phyloP scores from a whole-genome alignment of 1,140 invertebrate species.

The Heliconius eleuchia region DNA sequence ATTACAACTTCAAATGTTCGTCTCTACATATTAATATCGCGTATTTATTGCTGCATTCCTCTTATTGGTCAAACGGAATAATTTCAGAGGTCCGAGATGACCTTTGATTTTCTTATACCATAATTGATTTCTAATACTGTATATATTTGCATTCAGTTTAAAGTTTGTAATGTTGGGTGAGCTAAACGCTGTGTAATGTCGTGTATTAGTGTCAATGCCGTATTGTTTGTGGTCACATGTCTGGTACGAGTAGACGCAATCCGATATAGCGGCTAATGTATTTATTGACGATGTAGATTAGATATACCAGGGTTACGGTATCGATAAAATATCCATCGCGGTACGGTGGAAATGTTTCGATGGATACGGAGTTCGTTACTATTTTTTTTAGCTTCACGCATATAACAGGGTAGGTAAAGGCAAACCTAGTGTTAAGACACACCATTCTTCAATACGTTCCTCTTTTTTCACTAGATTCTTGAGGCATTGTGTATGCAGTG shows the following conservation, averaged over 20 bases:
- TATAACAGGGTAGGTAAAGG: too few species aligned
- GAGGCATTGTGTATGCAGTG: background rate
- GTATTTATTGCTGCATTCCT: slow-evolving; percentile 39
- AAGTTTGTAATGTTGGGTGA: slow-evolving; percentile 40
- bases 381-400: background rate
- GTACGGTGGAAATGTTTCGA: background rate
- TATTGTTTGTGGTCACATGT: slow-evolving; percentile 48
- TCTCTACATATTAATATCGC: slow-evolving; percentile 12
- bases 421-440: too few species aligned
- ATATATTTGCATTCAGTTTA: slow-evolving; percentile 49
- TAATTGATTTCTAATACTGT: slow-evolving; percentile 21
- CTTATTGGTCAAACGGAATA: slow-evolving; percentile 40
- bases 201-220: slow-evolving; percentile 70
- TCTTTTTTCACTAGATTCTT: background rate
- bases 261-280: slow-evolving; percentile 49
- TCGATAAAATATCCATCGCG: background rate
- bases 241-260: slow-evolving; percentile 59
- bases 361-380: background rate
- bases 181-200: slow-evolving; percentile 57
- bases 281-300: slow-evolving; percentile 35
- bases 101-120: slow-evolving; percentile 40
- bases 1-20: background rate
- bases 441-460: too few species aligned
- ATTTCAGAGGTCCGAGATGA: slow-evolving; percentile 38
- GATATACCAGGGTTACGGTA: slow-evolving; percentile 17